Conservation (phyloP, 23 tunicate species). For the Oikopleura vanhoeffeni region DNA sequence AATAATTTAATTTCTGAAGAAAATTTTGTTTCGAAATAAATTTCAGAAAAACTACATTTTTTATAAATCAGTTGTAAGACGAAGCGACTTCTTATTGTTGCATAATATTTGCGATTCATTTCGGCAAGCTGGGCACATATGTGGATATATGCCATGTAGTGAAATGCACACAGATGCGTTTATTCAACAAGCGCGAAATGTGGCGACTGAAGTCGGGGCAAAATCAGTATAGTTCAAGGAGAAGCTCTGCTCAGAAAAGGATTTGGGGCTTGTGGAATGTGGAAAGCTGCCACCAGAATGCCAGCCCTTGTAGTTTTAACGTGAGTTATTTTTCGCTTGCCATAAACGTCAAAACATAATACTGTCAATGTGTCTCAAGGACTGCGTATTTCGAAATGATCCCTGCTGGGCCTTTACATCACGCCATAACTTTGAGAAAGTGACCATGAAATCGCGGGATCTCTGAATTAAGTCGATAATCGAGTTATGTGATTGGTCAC, state of each 20-base stretch:
- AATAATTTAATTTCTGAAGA: no score
- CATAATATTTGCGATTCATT: slow-evolving; percentile 19
- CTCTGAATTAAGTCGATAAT: no score
- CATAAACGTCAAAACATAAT: no score
- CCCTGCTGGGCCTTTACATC: no score
- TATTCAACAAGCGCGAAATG: slow-evolving; percentile 40
- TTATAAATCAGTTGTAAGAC: not conserved
- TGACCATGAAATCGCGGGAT: no score
- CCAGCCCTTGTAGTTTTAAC: slow-evolving; percentile 74
- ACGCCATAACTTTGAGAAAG: no score
- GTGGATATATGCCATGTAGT: slow-evolving; percentile 69
- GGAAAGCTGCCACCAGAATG: slow-evolving; percentile 42
- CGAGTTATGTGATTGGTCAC: no score
- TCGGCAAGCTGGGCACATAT: slow-evolving; percentile 57
- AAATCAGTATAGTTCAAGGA: slow-evolving; percentile 47
- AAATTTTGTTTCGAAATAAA: no score
- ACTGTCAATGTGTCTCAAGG: no score
- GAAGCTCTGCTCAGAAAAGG: slow-evolving; percentile 59
- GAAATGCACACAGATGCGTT: slow-evolving; percentile 81
- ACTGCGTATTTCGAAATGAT: no score
- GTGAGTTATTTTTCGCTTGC: not conserved
- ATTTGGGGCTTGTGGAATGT: slow-evolving; percentile 96
- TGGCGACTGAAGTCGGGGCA: slow-evolving; percentile 40
- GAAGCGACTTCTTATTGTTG: not conserved
- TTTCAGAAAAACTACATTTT: no score